These are phyloP conservation scores for Karalla daura DNA, from an alignment of 2,797 vertebrate genomes.

Conservation along the genomic window DNA sequence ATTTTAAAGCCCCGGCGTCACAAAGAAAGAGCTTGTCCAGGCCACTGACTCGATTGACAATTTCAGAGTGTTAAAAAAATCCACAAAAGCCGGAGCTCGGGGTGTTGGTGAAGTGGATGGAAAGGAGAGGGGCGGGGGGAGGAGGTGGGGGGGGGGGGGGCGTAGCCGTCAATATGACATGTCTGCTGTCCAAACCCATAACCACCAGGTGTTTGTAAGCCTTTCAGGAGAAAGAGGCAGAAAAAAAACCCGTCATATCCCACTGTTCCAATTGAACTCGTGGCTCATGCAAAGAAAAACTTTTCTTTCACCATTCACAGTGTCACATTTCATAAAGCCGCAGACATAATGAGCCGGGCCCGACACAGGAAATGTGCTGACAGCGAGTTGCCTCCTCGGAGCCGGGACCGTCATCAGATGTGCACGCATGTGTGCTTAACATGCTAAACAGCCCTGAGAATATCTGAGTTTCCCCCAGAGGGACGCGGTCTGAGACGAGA, in stretches of 20 bases:
- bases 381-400: constrained; percentile 20
- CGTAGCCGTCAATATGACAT: constrained; percentile 72
- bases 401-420: constrained; percentile 31
- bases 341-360: constrained; percentile 50
- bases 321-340: constrained; percentile 68
- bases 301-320: constrained; percentile 44
- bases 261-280: constrained; percentile 59
- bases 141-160: no score
- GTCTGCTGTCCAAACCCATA: constrained; percentile 71
- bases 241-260: constrained; percentile 62
- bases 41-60: constrained; percentile 86
- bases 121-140: no score
- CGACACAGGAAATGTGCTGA: constrained; percentile 36
- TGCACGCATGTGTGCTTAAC: constrained; percentile 37
- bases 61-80: constrained; percentile 78
- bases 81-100: constrained; percentile 74
- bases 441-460: constrained; percentile 1
- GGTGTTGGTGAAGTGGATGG: constrained; percentile 54
- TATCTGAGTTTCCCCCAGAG: neutral
- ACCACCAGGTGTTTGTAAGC: constrained; percentile 70
- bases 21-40: constrained; percentile 83
- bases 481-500: neutral
- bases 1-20: constrained; percentile 75
- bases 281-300: constrained; percentile 18
- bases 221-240: no score